Conservation (phyloP, 2,888 invertebrate species). For the Ennomos erosarius region DNA sequence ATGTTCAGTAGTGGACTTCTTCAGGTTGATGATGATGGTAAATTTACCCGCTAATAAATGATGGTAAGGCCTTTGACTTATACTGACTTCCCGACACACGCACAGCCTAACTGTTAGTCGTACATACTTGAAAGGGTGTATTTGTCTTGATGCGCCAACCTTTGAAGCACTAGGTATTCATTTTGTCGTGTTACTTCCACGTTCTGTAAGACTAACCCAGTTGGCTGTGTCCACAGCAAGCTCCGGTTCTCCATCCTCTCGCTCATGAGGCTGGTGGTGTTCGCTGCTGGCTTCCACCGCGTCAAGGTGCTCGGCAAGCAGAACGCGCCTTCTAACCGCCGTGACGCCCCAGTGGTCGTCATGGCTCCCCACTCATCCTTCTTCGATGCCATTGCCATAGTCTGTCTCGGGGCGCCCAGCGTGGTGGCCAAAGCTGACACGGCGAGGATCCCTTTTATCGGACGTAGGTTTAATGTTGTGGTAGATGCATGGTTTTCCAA, state of each 20-base stretch:
- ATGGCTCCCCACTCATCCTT: constrained; percentile 96
- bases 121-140: too few species aligned
- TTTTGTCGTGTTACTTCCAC: not conserved
- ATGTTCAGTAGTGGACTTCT: too few species aligned
- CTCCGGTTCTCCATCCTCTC: constrained; percentile 87
- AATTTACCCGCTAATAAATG: too few species aligned
- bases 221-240: constrained; percentile 77
- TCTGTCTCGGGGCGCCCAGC: constrained; percentile 93
- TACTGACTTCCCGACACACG: too few species aligned
- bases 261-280: constrained; percentile 91
- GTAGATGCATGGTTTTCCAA: constrained; percentile 26
- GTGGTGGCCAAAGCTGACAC: constrained; percentile 96
- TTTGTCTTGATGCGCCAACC: too few species aligned
- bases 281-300: constrained; percentile 92
- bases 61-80: too few species aligned
- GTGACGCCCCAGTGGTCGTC: constrained; percentile 93
- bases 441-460: constrained; percentile 92
- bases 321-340: constrained; percentile 69
- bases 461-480: constrained; percentile 88
- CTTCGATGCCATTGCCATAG: constrained; percentile 94
- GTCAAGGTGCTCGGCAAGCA: constrained; percentile 90
- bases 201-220: constrained; percentile 32
- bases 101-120: too few species aligned
- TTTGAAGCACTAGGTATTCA: too few species aligned
- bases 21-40: too few species aligned